These are phyloP conservation scores for Yponomeuta malinellus DNA, from an alignment of 2,888 invertebrate species.

Conservation along the genomic window DNA sequence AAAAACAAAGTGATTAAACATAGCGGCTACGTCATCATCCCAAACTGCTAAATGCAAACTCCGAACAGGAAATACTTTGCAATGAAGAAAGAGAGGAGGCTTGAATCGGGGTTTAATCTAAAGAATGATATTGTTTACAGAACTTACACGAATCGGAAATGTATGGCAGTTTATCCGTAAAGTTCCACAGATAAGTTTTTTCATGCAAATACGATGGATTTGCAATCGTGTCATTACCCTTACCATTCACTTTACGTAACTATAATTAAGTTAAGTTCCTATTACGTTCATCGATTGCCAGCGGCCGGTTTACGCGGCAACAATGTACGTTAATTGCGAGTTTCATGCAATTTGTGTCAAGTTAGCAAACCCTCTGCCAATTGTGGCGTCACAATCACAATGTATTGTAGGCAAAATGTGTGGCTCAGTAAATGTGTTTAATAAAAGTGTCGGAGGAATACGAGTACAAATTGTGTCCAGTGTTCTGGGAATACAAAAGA, in stretches of 20 bases:
- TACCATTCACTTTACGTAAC: not conserved
- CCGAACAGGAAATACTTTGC: conserved; percentile 62
- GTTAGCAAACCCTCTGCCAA: conserved; percentile 45
- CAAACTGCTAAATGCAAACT: conserved; percentile 68
- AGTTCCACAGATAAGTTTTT: not conserved
- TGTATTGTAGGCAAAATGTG: conserved; percentile 7
- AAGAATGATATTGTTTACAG: conserved; percentile 40
- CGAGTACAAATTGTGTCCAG: conserved; percentile 31
- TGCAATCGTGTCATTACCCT: not conserved
- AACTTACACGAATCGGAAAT: conserved; percentile 72
- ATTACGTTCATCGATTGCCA: not conserved
- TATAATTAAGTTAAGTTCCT: conserved; percentile 1
- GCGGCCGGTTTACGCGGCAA: not conserved
- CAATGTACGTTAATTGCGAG: not conserved
- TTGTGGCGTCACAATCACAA: conserved; percentile 9
- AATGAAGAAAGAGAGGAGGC: conserved; percentile 44
- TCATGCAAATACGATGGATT: not conserved
- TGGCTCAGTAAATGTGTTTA: conserved; percentile 14
- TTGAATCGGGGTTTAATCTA: conserved; percentile 66
- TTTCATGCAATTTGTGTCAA: conserved; percentile 61
- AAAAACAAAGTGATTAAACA: conserved; percentile 45
- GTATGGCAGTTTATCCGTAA: not conserved
- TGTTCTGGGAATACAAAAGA: conserved; percentile 39
- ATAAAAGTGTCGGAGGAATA: conserved; percentile 3
- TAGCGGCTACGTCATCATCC: conserved; percentile 71